Percentiles rank a stretch among this genome's conserved stretches.
phyloP scores from a whole-genome alignment of 2,888 invertebrate species.

The Diachrysia chrysitis region DNA sequence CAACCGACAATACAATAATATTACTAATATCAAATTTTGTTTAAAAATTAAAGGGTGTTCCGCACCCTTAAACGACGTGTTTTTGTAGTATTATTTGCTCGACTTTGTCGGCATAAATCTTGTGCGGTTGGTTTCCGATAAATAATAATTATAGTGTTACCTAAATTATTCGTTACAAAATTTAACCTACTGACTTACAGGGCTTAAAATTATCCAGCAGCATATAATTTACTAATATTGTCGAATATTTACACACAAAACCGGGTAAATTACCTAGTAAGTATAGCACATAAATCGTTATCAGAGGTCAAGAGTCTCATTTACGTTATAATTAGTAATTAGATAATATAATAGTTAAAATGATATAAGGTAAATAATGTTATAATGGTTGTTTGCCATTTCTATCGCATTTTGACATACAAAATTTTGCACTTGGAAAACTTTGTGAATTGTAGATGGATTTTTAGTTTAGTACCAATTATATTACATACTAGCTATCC shows the following conservation, averaged over 20 bases:
- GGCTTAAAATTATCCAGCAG: not conserved
- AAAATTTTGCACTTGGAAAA: not conserved
- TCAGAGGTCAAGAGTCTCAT: conserved; percentile 39
- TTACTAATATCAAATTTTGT: no score
- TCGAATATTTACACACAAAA: not conserved
- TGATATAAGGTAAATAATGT: conserved; percentile 17
- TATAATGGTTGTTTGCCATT: not conserved
- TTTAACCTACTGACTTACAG: not conserved
- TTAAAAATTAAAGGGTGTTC: no score
- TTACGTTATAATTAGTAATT: conserved; percentile 9
- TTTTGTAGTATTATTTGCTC: no score
- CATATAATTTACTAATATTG: not conserved
- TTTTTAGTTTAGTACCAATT: no score
- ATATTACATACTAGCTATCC: no score
- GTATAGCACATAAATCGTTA: conserved; percentile 13
- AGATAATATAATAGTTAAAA: conserved; percentile 18
- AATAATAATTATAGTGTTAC: no score
- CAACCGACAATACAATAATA: no score
- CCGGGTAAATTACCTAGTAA: not conserved
- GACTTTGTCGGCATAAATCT: no score
- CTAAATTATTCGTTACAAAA: not conserved
- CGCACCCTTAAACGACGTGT: no score
- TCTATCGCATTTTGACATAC: conserved; percentile 5
- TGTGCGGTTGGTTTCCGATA: no score
- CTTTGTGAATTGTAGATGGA: no score